Evolutionary conservation across 2,113 vertebrate genomes (phyloP), one percentile per base, ranked within the genome.

Genomic region (Cisticola juncidis): DNA sequence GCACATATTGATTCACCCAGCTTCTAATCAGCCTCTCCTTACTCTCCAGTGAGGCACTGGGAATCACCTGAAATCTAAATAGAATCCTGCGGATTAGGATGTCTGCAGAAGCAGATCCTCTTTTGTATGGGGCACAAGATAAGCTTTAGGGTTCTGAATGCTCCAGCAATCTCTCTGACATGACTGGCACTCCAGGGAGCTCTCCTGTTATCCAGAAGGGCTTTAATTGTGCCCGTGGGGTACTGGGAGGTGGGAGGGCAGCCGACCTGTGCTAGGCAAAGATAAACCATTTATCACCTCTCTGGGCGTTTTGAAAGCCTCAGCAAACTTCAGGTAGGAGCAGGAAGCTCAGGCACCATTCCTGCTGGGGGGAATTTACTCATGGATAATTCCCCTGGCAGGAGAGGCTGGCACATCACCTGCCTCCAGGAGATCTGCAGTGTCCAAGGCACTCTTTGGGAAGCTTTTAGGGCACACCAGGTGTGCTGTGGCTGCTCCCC

Each of bases 271-370:
- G 53, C 70, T 72, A 45, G 36, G 76, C 16, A 25, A 68, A 86
- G 94, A 90, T 94, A 95, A 95, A 86, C 91, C 28, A 69, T 93
- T 94, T 95, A 79, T 94, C 92, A 31, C 85, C 25, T 66, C 84
- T 79, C 76, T 90, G 90, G 53, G 82, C 76, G 89, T 64, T 91
- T 90, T 95, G 24, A 73, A 93, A 92, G 76, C 64, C 65, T 48
- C 56, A 1, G 64, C 48, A 45, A 95, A 29, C 65, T 33, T 42
- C 51, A 24, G 60, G 42, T 11, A 61, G 85, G 66, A 90, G 74
- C 69, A 90, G 90, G 81, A 92, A 90, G 62, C 57, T 92, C 58
- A 50, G 71, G 58, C 57, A 33, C 38, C 54, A 38, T 65, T 90
- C 68, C 66, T 73, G 62, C 85, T 65, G 70, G 50, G 58, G 73